Percentiles rank a stretch among this genome's conserved stretches.
These are phyloP conservation scores for Corydoras sp. DNA, from an alignment of 2,113 vertebrate genomes.

Conservation along the genomic window DNA sequence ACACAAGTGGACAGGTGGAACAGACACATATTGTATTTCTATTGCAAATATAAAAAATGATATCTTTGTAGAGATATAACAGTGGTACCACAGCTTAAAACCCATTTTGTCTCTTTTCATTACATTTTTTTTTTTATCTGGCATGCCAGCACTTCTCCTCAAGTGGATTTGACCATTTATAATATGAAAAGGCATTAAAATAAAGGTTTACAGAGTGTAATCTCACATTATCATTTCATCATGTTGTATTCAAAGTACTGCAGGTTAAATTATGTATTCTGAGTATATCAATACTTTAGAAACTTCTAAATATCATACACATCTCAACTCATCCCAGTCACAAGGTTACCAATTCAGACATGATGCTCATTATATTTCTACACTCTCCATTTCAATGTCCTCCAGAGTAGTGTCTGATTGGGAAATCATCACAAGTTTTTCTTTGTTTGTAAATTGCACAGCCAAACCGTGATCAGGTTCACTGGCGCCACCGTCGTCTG, in stretches of 20 bases:
- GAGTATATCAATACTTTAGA: too few relatives aligned
- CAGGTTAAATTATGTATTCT: neutral
- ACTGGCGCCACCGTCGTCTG: conserved; percentile 26
- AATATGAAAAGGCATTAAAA: conserved; percentile 34
- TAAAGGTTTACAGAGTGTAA: conserved; percentile 23
- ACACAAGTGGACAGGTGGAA: conserved; percentile 33
- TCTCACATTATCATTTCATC: conserved; percentile 5
- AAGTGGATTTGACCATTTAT: conserved; percentile 17
- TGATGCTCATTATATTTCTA: conserved; percentile 56
- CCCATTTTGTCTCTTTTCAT: conserved; percentile 20
- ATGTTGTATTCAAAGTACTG: neutral
- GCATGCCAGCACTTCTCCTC: conserved; percentile 38
- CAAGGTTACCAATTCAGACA: neutral
- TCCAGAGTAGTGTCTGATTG: conserved; percentile 62
- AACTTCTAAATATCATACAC: too few relatives aligned
- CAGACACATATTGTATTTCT: conserved; percentile 42
- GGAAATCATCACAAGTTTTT: conserved; percentile 78
- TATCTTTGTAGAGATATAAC: conserved; percentile 43
- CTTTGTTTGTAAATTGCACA: conserved; percentile 77
- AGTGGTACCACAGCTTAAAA: conserved; percentile 54
- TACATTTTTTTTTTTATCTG: conserved; percentile 60
- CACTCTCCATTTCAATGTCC: conserved; percentile 60
- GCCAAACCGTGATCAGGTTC: conserved; percentile 46
- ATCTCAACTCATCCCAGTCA: conserved; percentile 17
- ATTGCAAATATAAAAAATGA: conserved; percentile 31